Evolutionary conservation across 2,888 invertebrate genomes (phyloP), one percentile per base, ranked within the genome.

Genomic region (Eristalis tenax): DNA sequence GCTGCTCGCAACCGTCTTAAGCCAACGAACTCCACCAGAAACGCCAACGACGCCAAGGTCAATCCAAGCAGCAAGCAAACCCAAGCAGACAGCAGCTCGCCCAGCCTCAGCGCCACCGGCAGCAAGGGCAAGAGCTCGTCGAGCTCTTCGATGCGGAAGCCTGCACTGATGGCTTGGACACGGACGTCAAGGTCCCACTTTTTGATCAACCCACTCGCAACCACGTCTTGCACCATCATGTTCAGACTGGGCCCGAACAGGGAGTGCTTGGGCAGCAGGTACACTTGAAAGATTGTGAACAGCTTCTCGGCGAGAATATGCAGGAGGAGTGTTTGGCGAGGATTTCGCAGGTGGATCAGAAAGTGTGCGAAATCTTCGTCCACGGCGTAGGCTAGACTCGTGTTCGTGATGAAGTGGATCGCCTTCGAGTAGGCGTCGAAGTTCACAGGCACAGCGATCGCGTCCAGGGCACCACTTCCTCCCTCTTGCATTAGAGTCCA

Each of bases 51-150:
- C 8, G 79, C 32, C 63, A 68, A 10, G 11, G 11, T 59, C 8
- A 71, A 28, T 4, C 87, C 87, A 64, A 11, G 13, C 4, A n/a
- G 1, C 18, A 79, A 43, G 10, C 75, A 76, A 28, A 10, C 22
- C 79, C 79, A 87, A 5, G 68, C 79, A 59, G 80, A 87, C 0
- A 0, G 18, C 1, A 83, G 63, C 26, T 78, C 26, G 6, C n/a
- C 26, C 6, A 59, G 4, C 4, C 4, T 59, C 26, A 59, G 26
- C 26, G 59, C 26, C 13, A 13, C 13, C 23, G 26, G 59, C 26
- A 59, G 5, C 26, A 28, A 13, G 6, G 26, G 59, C 26, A 59
- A 15, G 2, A 59, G 13, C 15, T 59, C 59, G 23, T 50, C 18
- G 8, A 18, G 50, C 50, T 50, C 50, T 2, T 18, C 18, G 18